A percentile compares a stretch with the other conserved stretches of the same genome.
Evolutionary conservation across 2,113 vertebrate genomes (phyloP).

Genomic region (Melanotaenia duboulayi): DNA sequence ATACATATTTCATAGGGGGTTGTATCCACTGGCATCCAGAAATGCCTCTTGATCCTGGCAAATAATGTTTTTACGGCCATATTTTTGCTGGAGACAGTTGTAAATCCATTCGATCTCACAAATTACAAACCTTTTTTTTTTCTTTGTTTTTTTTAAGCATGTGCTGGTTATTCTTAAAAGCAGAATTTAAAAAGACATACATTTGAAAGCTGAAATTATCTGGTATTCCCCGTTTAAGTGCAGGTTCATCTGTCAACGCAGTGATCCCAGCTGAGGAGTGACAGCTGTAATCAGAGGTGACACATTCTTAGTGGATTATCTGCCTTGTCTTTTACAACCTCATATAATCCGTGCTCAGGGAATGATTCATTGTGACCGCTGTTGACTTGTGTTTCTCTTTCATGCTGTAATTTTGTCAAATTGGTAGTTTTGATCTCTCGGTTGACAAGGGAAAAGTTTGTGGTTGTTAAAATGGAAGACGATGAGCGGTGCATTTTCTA

Average conservation of each 20-base stretch:
- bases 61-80: constrained; percentile 9
- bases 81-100: constrained; percentile 8
- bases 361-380: constrained; percentile 63
- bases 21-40: constrained; percentile 15
- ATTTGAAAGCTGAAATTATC: constrained; percentile 16
- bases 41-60: constrained; percentile 6
- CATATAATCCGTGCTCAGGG: constrained; percentile 54
- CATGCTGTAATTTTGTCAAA: constrained; percentile 60
- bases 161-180: constrained; percentile 14
- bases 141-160: neutral
- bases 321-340: constrained; percentile 68
- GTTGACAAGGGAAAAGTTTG: constrained; percentile 64
- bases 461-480: constrained; percentile 51
- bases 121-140: neutral
- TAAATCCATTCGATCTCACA: neutral
- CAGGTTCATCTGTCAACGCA: constrained; percentile 56
- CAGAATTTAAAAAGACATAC: neutral
- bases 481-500: constrained; percentile 59
- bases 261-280: constrained; percentile 59
- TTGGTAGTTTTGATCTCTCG: constrained; percentile 68
- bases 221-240: constrained; percentile 36
- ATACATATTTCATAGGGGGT: constrained; percentile 14
- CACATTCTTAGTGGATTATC: constrained; percentile 69
- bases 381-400: constrained; percentile 63
- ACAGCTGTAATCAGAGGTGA: constrained; percentile 61